These are phyloP conservation scores for Nyctibius grandis DNA, from an alignment of 2,797 vertebrate genomes.

Conservation along the genomic window DNA sequence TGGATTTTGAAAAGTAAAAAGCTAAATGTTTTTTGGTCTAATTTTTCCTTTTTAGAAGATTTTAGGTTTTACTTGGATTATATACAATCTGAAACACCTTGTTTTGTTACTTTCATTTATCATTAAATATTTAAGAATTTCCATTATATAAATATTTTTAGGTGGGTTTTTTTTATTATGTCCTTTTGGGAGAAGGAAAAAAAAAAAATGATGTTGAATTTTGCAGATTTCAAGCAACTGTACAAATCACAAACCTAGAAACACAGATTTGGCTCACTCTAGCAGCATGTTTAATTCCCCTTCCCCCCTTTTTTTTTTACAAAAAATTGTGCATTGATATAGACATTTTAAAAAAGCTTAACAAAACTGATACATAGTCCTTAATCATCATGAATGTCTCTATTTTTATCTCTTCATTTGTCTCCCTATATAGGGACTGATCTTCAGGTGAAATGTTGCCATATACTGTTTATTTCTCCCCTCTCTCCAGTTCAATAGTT, in stretches of 20 bases:
- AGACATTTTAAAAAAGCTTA: neutral
- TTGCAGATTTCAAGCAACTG: neutral
- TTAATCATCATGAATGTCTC: neutral
- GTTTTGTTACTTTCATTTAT: neutral
- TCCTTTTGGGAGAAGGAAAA: neutral
- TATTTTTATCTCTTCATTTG: neutral
- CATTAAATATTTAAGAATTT: neutral
- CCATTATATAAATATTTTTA: neutral
- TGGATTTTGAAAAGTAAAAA: neutral
- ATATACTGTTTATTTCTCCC: neutral
- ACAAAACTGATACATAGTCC: neutral
- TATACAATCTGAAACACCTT: neutral
- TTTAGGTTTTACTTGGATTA: neutral
- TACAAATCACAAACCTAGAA: neutral
- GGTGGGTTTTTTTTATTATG: neutral
- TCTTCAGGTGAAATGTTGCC: neutral
- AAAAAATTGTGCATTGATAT: neutral
- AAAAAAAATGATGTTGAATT: neutral
- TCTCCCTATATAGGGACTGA: neutral
- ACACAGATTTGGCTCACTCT: neutral
- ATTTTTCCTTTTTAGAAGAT: neutral
- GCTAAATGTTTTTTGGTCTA: rapidly evolving
- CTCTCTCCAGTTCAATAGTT: neutral
- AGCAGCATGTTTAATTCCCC: neutral
- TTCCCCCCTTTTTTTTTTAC: rapidly evolving